Base-by-base conservation (phyloP, 1,140 invertebrate species). In the Aphelenchoides avenae region DNA sequence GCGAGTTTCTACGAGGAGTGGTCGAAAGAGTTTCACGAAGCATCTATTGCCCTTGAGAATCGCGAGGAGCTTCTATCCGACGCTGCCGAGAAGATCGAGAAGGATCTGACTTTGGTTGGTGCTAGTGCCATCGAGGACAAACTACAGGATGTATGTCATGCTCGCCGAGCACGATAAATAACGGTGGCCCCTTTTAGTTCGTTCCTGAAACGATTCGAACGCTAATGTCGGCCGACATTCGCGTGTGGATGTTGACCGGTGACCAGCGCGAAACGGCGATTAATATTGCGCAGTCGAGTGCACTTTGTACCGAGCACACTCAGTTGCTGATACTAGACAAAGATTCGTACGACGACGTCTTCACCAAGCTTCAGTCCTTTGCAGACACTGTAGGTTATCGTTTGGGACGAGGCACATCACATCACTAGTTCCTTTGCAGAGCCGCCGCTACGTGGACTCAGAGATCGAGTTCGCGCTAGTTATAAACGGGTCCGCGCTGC, bases 231-330 rank as follows among this genome's bases (percentile, higher is more conserved):
- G 90, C 91, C 27, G 87, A 89, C 72, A 94, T 94, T 60, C 86
- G 87, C 75, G 86, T 97, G 42, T 97, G 93, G 93, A 87, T 97
- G 24, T 80, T 98, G 57, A 98, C 93, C 5, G 92, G 93, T 22
- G 93, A 97, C 80, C 97, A 97, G 80, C 91, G 94, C 80, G 94
- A 98, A 81, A 98, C 94, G 29, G 93, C 93, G 42, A 96, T 98
- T 53, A 97, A 97, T 79, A 96, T 97, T 76, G 92, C 82, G 80
- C 91, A 95, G 78, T 94, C 91, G 6, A 92, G 89, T 72, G 84
- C 84, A 67, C 83, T 97, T 31, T 85, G 96, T 41, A 85, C 84
- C 50, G 84, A 87, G 74, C 83, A 84, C 62, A 94, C 90, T 85
- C 86, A 87, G 66, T 81, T 97, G 26, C 82, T 96, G 52, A 85